A percentile compares a stretch with the other conserved stretches of the same genome.
phyloP scores from a whole-genome alignment of 2,888 invertebrate species.

The Trachelus stipa region DNA sequence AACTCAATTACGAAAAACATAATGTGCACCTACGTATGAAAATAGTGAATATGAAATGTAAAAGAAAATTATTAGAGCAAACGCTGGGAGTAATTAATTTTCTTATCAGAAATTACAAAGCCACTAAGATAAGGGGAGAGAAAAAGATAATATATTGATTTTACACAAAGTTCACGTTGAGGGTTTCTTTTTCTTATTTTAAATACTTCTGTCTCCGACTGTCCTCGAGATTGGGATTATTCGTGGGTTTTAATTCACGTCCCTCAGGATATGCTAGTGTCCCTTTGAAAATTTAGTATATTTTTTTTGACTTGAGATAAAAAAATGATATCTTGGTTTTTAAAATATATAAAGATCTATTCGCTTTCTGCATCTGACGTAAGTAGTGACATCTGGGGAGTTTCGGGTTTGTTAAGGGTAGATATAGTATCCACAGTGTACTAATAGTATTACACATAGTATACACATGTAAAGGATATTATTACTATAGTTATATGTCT shows the following conservation, averaged over 20 bases:
- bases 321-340: background rate
- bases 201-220: background rate
- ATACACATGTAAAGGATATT: background rate
- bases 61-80: no score
- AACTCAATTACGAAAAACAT: background rate
- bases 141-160: background rate
- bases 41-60: background rate
- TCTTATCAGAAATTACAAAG: no score
- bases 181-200: background rate
- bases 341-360: background rate
- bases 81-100: no score
- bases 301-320: background rate
- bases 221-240: background rate
- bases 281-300: no score
- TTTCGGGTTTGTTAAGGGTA: background rate
- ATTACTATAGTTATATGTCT: background rate
- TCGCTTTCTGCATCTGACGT: background rate
- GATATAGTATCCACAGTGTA: background rate
- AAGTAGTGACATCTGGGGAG: background rate
- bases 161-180: background rate
- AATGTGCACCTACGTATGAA: background rate
- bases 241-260: background rate
- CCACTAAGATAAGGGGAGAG: no score
- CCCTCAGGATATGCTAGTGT: no score
- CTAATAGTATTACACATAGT: background rate